These are phyloP conservation scores for Reinhardtius hippoglossoides DNA, from an alignment of 2,113 vertebrate species.

Conservation along the genomic window DNA sequence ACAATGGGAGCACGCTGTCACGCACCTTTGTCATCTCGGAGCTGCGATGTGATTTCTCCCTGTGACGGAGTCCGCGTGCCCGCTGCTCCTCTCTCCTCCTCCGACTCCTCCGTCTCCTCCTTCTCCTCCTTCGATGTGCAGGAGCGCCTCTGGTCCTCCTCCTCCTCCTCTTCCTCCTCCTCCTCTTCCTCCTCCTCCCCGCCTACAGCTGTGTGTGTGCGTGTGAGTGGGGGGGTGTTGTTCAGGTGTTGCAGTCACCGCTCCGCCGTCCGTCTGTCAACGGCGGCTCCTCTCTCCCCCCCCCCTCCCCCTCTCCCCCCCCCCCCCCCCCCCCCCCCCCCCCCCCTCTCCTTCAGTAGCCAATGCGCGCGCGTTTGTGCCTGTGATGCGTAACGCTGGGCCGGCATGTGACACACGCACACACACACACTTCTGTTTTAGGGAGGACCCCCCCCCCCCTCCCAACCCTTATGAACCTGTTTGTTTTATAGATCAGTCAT, in stretches of 20 bases:
- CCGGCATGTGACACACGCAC: background rate
- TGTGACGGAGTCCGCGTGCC: conserved; percentile 28
- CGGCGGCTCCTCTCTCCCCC: background rate
- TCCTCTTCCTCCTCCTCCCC: conserved; percentile 7
- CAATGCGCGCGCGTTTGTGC: too few species aligned
- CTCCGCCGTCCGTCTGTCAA: conserved; percentile 39
- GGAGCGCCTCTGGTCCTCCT: background rate
- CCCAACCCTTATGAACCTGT: too few species aligned
- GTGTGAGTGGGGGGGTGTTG: background rate
- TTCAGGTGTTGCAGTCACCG: conserved; percentile 45
- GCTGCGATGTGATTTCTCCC: conserved; percentile 5
- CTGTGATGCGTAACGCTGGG: too few species aligned
- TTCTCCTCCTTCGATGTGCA: background rate
- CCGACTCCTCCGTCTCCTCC: conserved; percentile 3
- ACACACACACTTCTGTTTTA: background rate
- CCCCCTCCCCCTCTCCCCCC: background rate
- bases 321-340: background rate
- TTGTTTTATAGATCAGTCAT: too few species aligned
- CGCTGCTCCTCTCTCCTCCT: background rate
- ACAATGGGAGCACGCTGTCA: conserved; percentile 38
- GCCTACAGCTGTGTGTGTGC: background rate
- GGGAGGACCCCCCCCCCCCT: too few species aligned
- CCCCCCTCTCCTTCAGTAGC: background rate
- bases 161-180: too few species aligned
- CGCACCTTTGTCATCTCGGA: conserved; percentile 73